Conservation (phyloP, 2,113 vertebrate species). For the Grallaria varia region DNA sequence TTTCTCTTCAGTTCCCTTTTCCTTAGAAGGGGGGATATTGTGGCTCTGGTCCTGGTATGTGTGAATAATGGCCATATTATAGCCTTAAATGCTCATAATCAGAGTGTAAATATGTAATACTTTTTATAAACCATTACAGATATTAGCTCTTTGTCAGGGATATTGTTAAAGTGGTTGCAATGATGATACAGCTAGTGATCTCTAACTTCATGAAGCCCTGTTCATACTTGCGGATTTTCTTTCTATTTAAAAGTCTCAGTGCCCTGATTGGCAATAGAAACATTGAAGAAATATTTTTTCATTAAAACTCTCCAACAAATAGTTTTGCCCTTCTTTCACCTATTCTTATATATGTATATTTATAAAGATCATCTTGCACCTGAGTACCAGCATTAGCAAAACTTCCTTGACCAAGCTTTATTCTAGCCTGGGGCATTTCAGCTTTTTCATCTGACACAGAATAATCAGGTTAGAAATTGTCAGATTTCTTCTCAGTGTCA, state of each 20-base stretch:
- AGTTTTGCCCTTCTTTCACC: not conserved
- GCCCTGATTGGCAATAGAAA: not conserved
- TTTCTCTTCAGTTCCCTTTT: not conserved
- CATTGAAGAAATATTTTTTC: not conserved
- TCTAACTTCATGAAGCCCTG: not conserved
- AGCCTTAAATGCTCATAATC: not conserved
- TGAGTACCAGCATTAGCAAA: not conserved
- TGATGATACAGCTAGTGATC: not conserved
- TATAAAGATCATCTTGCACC: not conserved
- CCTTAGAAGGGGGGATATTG: not conserved
- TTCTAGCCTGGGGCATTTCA: not conserved
- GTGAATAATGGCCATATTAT: not conserved
- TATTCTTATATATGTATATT: not conserved
- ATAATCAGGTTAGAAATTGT: not conserved
- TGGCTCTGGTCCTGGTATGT: not conserved
- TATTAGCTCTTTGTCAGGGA: not conserved
- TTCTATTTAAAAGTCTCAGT: not conserved
- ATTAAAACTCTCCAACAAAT: not conserved
- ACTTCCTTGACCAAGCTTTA: not conserved
- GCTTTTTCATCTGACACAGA: not conserved
- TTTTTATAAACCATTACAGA: not conserved
- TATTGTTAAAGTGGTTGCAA: not conserved
- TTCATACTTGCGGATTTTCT: not conserved
- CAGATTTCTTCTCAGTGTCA: not conserved
- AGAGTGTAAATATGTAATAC: not conserved